These are phyloP conservation scores for Heteromormyrus szaboi DNA, from an alignment of 2,797 vertebrate species.

Conservation along the genomic window DNA sequence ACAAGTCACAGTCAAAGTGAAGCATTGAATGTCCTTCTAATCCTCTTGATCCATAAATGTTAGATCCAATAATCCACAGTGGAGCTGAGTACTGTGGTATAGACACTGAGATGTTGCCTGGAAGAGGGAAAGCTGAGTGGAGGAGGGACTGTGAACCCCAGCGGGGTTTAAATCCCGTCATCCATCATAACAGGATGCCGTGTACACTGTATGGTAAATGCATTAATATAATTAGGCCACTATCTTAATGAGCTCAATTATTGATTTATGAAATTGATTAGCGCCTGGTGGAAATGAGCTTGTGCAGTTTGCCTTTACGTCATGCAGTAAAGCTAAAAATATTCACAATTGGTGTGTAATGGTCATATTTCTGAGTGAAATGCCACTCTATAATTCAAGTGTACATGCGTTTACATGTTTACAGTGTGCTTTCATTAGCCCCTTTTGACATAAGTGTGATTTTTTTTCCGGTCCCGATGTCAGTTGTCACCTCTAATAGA, in stretches of 20 bases:
- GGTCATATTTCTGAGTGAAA: neutral
- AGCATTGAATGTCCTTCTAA: neutral
- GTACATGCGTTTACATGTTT: neutral
- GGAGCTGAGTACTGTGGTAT: neutral
- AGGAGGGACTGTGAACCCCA: neutral
- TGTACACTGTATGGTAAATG: neutral
- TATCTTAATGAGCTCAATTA: neutral
- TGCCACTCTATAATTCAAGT: neutral
- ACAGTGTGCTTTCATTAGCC: neutral
- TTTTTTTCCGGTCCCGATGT: neutral
- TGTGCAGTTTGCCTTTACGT: neutral
- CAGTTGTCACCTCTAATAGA: neutral
- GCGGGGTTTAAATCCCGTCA: neutral
- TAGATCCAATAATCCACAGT: neutral
- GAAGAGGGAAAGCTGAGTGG: neutral
- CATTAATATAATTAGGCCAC: neutral
- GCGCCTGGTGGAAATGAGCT: neutral
- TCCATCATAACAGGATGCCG: neutral
- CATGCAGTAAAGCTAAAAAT: neutral
- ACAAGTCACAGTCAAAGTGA: neutral
- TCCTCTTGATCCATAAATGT: slow-evolving; percentile 1
- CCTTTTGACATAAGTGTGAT: neutral
- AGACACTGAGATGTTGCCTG: neutral
- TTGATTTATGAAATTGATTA: neutral
- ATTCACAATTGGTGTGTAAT: neutral